These are phyloP conservation scores for Mormyrops boulengeri DNA, from an alignment of 2,797 vertebrate genomes.

Conservation along the genomic window DNA sequence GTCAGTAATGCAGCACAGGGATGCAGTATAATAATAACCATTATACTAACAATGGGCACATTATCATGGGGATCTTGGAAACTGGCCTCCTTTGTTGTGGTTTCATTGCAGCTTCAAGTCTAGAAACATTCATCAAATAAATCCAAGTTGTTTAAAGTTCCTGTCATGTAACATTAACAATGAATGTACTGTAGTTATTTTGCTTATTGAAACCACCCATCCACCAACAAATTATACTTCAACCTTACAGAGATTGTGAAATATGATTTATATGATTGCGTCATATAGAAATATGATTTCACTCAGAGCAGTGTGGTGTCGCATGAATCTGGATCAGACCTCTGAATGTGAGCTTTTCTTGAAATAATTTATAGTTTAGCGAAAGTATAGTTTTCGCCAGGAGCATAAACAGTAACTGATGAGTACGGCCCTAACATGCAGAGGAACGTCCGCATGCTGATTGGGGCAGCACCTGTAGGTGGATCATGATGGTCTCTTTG, in stretches of 20 bases:
- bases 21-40: background rate
- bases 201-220: background rate
- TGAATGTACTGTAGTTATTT: background rate
- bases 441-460: background rate
- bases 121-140: slow-evolving; percentile 7
- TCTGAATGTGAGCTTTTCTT: slow-evolving; percentile 1
- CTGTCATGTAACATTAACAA: background rate
- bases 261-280: background rate
- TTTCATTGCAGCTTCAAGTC: background rate
- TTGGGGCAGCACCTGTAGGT: slow-evolving; percentile 68
- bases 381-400: background rate
- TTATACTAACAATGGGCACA: background rate
- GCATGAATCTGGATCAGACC: background rate
- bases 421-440: background rate
- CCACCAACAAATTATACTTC: background rate
- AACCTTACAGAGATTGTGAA: background rate
- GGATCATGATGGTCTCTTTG: slow-evolving; percentile 62
- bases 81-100: background rate
- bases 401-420: background rate
- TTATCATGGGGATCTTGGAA: background rate
- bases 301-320: background rate
- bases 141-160: background rate
- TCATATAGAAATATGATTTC: background rate
- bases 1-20: background rate
- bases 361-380: background rate